Evolutionary conservation across 2,113 vertebrate species (phyloP).

Genomic region (Brienomyrus brachyistius): DNA sequence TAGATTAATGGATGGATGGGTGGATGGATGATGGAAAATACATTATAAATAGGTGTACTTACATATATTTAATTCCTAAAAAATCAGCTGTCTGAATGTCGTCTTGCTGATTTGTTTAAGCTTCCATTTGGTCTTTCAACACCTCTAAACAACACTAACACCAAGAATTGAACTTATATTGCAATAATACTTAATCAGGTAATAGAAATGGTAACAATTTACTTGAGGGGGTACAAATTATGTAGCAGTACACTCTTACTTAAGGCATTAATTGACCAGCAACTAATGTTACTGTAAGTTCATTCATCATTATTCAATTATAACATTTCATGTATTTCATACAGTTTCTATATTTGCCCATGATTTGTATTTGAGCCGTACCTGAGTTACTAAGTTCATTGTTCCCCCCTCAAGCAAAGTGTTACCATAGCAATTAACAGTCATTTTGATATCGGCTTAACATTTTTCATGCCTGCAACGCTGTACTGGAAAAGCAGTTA

Average conservation of each 20-base stretch:
- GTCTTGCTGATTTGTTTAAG: background rate
- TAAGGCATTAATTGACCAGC: background rate
- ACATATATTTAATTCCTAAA: background rate
- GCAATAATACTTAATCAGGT: background rate
- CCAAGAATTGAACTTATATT: background rate
- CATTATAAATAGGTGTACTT: background rate
- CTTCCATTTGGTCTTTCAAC: background rate
- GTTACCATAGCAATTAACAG: background rate
- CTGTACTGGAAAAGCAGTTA: background rate
- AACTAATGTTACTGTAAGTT: background rate
- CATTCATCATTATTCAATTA: background rate
- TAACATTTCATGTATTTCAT: background rate
- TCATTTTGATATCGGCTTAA: background rate
- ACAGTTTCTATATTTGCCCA: background rate
- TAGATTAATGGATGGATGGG: background rate
- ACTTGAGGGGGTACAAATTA: background rate
- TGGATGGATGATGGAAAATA: background rate
- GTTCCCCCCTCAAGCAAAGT: background rate
- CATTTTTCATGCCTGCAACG: background rate
- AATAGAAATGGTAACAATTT: background rate
- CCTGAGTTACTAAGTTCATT: background rate
- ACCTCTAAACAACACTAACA: background rate
- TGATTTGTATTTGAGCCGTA: background rate
- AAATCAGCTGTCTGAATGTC: background rate
- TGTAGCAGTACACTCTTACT: background rate